phyloP scores from a whole-genome alignment of 2,113 vertebrate genomes.

The Bos taurus region ARS-UCD2.0 NC_037344.1:16741501-16742000 shows the following conservation, averaged over 20 bases:
- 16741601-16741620: neutral
- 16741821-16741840: neutral
- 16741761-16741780: neutral
- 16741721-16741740: neutral
- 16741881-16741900: neutral
- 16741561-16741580: neutral
- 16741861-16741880: neutral
- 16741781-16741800: no score
- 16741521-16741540: neutral
- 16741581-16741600: neutral
- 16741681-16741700: neutral
- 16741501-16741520: neutral
- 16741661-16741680: neutral
- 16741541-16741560: neutral
- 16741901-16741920: neutral
- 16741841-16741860: neutral
- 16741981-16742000: neutral
- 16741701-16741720: neutral
- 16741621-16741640: neutral
- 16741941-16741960: neutral
- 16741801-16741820: neutral
- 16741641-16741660: neutral
- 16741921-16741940: neutral
- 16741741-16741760: neutral
- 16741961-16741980: neutral